Conservation (phyloP, 2,888 invertebrate genomes). For the Pimpla rufipes region DNA sequence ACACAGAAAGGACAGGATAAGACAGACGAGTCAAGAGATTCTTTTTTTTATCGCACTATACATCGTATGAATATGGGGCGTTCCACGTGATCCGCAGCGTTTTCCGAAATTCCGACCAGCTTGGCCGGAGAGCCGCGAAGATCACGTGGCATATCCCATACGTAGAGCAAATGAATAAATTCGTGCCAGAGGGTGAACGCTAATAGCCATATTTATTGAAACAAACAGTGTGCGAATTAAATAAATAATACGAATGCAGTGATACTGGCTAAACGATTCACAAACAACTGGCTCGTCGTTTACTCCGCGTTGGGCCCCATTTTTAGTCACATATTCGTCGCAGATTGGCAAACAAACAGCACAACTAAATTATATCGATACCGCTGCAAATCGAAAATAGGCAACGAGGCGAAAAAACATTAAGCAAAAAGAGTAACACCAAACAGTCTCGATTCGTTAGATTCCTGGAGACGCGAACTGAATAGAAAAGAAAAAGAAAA, state of each 20-base stretch:
- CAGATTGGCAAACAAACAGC: conserved; percentile 48
- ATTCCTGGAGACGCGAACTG: not conserved
- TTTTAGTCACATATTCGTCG: not conserved
- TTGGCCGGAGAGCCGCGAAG: not conserved
- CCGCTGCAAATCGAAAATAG: conserved; percentile 2
- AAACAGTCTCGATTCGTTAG: not conserved
- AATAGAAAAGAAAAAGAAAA: not conserved
- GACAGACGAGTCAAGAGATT: not conserved
- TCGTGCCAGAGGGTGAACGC: conserved; percentile 1
- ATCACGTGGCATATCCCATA: not conserved
- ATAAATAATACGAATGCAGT: conserved; percentile 18
- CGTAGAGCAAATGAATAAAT: not conserved
- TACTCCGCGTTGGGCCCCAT: not conserved
- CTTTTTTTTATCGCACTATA: conserved; percentile 12
- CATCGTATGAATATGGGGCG: not conserved
- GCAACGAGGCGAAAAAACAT: conserved; percentile 30
- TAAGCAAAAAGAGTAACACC: not conserved
- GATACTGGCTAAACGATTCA: not conserved
- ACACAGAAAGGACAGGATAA: conserved; percentile 35
- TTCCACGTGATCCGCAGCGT: not conserved
- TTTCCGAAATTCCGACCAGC: too few relatives aligned
- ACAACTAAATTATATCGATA: conserved; percentile 19
- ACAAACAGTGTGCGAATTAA: conserved; percentile 2
- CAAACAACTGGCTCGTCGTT: not conserved
- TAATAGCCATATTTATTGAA: not conserved